Evolutionary conservation across 1,140 invertebrate genomes (phyloP), one percentile per base, ranked within the genome.

Genomic region (Brachionus manjavacas): DNA sequence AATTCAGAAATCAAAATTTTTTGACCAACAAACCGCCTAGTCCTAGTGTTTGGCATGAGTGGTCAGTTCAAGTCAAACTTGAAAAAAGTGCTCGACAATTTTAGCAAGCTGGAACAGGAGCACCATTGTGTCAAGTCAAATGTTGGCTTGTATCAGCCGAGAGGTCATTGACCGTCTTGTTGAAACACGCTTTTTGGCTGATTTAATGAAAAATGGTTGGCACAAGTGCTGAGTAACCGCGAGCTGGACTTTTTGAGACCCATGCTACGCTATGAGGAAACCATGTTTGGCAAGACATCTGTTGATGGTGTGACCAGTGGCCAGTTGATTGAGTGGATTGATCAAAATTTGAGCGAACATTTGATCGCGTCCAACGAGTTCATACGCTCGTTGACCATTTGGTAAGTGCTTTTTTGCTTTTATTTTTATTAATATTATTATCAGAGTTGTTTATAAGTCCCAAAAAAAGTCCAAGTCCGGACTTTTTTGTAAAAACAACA

Each of bases 121-220:
- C 43, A 76, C 25, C 72, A 76, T 14, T 76, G 72, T 76, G 72
- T 76, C n/a, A 76, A 76, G 25, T 76, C 72, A 11, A 76, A 76
- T 49, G 12, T 76, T 6, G 41, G 41, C 2, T 8, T 76, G 11
- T 76, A 49, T 49, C 12, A 23, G 20, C 11, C 90, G 91, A 80
- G 92, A 92, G 1, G 91, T 94, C 28, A 90, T 91, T n/a, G 91
- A 92, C 84, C 92, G 92, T 49, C 86, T 95, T 23, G 90, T 94
- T 64, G 91, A 92, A 35, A 88, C 98, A 80, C 91, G 91, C 3
- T 95, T 96, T 87, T 91, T 96, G 70, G 94, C 94, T 20, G 92
- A 93, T 6, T 92, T 94, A 74, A 94, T 95, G 64, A 94, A 96
- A 86, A 93, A 93, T 87, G 95, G 16, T n/a, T 79, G 2, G 16